Evolutionary conservation across 2,888 invertebrate species (phyloP).

Genomic region (Yponomeuta cagnagella): DNA sequence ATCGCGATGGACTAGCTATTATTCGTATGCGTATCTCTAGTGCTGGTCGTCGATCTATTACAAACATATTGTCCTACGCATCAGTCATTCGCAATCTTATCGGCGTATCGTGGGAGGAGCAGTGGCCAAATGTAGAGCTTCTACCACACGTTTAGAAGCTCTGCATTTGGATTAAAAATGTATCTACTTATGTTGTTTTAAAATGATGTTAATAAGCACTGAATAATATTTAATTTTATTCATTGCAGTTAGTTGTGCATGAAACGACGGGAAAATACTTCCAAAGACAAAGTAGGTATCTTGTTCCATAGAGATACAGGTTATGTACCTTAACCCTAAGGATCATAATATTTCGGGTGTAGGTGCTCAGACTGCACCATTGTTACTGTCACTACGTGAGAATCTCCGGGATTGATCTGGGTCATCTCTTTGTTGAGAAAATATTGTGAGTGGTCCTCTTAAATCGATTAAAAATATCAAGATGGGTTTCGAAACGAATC

Average conservation of each 20-base stretch:
- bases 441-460: not conserved
- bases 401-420: not conserved
- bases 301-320: not conserved
- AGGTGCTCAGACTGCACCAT: not conserved
- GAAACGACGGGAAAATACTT: no score
- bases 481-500: not conserved
- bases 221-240: no score
- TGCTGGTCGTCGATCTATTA: constrained; percentile 59
- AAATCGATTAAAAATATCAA: constrained; percentile 1
- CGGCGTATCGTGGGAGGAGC: constrained; percentile 62
- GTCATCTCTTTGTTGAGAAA: not conserved
- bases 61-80: constrained; percentile 61
- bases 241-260: no score
- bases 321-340: not conserved
- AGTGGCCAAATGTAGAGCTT: constrained; percentile 1
- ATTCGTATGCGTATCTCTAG: constrained; percentile 50
- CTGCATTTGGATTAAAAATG: no score
- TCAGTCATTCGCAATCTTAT: constrained; percentile 69
- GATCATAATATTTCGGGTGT: not conserved
- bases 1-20: constrained; percentile 68
- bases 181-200: no score
- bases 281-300: no score
- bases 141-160: not conserved
- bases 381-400: not conserved
- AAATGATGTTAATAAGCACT: no score